A percentile compares a stretch with the other conserved stretches of the same genome.
These are phyloP conservation scores for Sylvilagus floridanus DNA, from an alignment of 2,797 vertebrate species.

Conservation along the genomic window DNA sequence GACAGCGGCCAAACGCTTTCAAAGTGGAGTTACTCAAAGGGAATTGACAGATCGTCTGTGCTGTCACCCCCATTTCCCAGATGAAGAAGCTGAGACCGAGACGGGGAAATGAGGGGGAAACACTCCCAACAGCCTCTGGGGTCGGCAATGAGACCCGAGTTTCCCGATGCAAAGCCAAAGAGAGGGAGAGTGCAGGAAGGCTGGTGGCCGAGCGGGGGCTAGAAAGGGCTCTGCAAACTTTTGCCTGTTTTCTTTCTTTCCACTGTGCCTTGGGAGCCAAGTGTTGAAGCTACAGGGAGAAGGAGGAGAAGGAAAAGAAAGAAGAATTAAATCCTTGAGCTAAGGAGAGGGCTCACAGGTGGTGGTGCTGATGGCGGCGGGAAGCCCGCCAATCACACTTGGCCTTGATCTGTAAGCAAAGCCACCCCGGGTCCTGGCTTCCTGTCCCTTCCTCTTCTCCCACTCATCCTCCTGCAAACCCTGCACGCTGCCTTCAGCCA, in stretches of 20 bases:
- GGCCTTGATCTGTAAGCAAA: background rate
- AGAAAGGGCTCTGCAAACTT: background rate
- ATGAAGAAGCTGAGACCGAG: slow-evolving; percentile 32
- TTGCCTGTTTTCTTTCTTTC: background rate
- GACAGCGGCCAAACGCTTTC: background rate
- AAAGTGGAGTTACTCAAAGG: background rate
- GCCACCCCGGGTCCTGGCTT: background rate
- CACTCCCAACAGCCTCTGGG: background rate
- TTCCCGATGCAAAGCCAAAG: background rate
- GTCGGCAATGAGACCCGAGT: background rate
- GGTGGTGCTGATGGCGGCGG: too few relatives aligned
- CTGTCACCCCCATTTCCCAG: background rate
- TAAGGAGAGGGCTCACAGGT: background rate
- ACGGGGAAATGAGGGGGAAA: background rate
- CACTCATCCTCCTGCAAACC: background rate
- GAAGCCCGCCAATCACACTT: background rate
- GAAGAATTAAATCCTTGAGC: background rate
- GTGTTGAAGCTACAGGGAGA: background rate
- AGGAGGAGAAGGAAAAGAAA: background rate
- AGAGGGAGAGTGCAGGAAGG: background rate
- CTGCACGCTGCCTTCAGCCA: background rate
- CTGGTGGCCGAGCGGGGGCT: background rate
- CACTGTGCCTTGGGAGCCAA: too few relatives aligned
- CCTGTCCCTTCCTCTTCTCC: background rate
- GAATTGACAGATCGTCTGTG: background rate